phyloP scores from a whole-genome alignment of 2,797 vertebrate genomes.

The Gadopsis bispinosus region DNA sequence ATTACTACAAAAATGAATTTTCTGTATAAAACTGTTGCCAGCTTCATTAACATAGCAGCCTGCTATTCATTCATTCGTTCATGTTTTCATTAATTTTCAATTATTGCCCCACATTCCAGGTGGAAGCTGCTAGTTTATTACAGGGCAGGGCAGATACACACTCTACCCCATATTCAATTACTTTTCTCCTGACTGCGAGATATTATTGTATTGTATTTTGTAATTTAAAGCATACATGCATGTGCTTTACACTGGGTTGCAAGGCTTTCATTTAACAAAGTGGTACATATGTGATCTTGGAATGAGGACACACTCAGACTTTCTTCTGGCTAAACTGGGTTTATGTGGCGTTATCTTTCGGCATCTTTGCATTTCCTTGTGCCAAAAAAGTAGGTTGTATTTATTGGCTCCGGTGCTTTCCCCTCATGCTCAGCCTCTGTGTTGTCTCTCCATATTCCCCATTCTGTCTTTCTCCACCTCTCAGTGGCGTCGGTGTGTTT shows the following conservation, averaged over 20 bases:
- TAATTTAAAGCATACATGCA: not conserved
- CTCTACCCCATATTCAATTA: not conserved
- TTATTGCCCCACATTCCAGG: not conserved
- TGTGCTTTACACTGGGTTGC: not conserved
- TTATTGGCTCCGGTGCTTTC: not conserved
- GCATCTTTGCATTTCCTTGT: not conserved
- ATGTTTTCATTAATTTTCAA: constrained; percentile 9
- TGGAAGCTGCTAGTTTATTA: not conserved
- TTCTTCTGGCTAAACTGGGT: not conserved
- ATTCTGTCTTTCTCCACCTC: constrained; percentile 30
- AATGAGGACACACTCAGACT: not conserved
- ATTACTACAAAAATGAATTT: not conserved
- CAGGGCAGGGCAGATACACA: not conserved
- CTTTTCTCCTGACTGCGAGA: not conserved
- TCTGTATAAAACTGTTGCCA: not conserved
- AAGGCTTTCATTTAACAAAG: not conserved
- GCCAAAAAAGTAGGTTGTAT: not conserved
- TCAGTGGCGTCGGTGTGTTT: constrained; percentile 34
- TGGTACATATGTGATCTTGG: no score
- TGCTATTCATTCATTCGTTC: not conserved
- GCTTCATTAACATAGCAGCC: not conserved
- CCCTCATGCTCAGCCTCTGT: not conserved
- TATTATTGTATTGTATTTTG: not conserved
- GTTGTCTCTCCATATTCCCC: constrained; percentile 29
- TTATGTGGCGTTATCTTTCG: not conserved